Percentiles rank a stretch among this genome's conserved stretches.
phyloP scores from a whole-genome alignment of 2,797 vertebrate genomes.

The Tiaroga cobitis region DNA sequence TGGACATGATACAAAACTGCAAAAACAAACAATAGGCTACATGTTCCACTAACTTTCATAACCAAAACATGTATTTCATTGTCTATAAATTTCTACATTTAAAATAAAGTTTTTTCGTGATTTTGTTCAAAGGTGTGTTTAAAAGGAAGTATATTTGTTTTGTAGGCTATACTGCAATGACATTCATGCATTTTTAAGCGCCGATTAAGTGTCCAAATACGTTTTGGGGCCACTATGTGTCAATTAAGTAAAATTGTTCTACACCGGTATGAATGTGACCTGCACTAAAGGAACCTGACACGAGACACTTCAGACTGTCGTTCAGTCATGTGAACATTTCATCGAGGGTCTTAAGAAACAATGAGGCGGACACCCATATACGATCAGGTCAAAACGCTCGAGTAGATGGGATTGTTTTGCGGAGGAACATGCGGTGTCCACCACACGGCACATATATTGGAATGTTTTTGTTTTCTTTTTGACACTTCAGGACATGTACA shows the following conservation, averaged over 20 bases:
- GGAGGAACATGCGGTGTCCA: not conserved
- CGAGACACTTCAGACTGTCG: not conserved
- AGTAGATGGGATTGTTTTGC: not conserved
- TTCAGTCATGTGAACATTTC: not conserved
- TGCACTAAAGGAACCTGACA: not conserved
- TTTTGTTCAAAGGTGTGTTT: not conserved
- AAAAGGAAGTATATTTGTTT: not conserved
- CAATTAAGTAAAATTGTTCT: constrained; percentile 14
- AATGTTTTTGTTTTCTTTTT: not conserved
- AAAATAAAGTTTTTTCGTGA: not conserved
- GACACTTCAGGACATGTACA: constrained; percentile 28
- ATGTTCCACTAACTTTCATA: not conserved
- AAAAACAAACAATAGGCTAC: too few species aligned
- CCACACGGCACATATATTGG: not conserved
- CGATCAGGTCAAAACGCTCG: not conserved
- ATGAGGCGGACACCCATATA: not conserved
- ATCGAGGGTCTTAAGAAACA: not conserved
- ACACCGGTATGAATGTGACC: not conserved
- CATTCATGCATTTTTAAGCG: not conserved
- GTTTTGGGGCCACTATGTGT: not conserved
- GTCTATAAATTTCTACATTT: not conserved
- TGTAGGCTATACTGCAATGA: not conserved
- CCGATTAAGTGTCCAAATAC: not conserved
- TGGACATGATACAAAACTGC: too few species aligned
- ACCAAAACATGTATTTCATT: not conserved